Base-by-base conservation (phyloP, 2,888 invertebrate species). In the Phlogophora meticulosa region DNA sequence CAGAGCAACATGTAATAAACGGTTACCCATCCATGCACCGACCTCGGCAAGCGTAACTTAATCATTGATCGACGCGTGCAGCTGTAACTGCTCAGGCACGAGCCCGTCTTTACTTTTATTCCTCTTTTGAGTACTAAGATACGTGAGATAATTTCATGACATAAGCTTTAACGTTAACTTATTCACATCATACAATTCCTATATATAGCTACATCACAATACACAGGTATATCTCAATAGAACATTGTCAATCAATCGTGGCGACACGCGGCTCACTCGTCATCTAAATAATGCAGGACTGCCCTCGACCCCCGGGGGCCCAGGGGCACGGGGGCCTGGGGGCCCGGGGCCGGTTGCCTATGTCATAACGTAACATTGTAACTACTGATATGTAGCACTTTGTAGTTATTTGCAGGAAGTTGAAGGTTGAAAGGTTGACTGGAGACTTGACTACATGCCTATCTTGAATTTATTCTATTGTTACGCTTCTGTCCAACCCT, bases 251-350 rank as follows among this genome's bases (percentile, higher is more conserved):
- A 80, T 78, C 78, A 80, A 76, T 67, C 61, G 61, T 13, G 75
- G 52, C 38, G 69, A 74, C 64, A 48, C 48, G 61, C 57, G 57
- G 57, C 53, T 73, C 76, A 46, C 63, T 53, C 72, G 79, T 73
- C 79, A 61, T 56, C 77, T 83, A 76, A 82, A 82, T 83, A 81
- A 82, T 82, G 79, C 83, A 83, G 61, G 43, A 32, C 43, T 5
- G 53, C 45, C 71, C 48, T 49, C 64, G 59, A 58, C 45, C 57
- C 53, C 22, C 7, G 51, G 48, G 51, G 43, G 28, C 57, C 45
- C 24, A 22, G 17, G 4, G 13, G 42, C n/a, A 0, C 1, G 1
- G 57, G 43, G 24, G 32, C 24, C 10, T 15, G 22, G 28, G 20
- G n/a, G n/a, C n/a, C n/a, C 24, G 17, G 4, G 13, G 42, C n/a